phyloP scores from a whole-genome alignment of 2,888 invertebrate species.

The Lycocerus yunnanus region DNA sequence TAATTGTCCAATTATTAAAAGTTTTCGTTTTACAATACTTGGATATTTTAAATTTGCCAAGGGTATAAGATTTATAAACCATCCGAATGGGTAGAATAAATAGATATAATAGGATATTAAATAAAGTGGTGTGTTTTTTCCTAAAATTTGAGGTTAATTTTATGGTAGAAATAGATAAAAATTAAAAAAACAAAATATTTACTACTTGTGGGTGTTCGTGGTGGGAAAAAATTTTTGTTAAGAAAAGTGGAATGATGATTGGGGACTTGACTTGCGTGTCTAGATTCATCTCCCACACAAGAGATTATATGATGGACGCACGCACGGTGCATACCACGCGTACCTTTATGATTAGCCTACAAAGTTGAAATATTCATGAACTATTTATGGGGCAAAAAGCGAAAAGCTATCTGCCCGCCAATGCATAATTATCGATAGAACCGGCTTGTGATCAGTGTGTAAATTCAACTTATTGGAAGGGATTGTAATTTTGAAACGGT shows the following conservation, averaged over 20 bases:
- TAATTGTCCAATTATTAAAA: background rate
- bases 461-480: background rate
- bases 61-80: background rate
- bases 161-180: conserved; percentile 12
- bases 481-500: background rate
- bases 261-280: conserved; percentile 40
- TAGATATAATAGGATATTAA: background rate
- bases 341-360: conserved; percentile 41
- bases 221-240: conserved; percentile 40
- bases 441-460: background rate
- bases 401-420: conserved; percentile 13
- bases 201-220: conserved; percentile 32
- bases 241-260: conserved; percentile 43
- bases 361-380: conserved; percentile 37
- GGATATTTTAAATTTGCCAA: background rate
- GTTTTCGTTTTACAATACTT: background rate
- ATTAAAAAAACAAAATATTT: background rate
- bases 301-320: conserved; percentile 38
- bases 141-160: conserved; percentile 12
- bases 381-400: conserved; percentile 35
- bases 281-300: conserved; percentile 40
- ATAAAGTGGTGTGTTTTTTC: background rate
- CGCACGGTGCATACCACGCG: conserved; percentile 43
- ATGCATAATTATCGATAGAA: background rate
- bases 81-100: background rate